Evolutionary conservation across 2,888 invertebrate species (phyloP), one percentile per base, ranked within the genome.

Genomic region (Orchesella flavescens): DNA sequence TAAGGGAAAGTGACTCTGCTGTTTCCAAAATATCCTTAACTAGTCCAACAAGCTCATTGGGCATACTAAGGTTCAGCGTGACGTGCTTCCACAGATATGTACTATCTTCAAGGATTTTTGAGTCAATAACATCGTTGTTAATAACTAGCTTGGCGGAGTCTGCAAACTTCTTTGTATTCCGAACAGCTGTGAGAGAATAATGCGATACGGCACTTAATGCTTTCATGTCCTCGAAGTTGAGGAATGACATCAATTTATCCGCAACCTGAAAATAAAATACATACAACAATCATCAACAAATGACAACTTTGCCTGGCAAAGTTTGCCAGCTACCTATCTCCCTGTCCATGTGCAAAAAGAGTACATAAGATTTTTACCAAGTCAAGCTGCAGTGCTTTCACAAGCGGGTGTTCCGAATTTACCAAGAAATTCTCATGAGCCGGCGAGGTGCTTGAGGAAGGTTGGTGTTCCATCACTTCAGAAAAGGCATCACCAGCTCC

Each of bases 191-290:
- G 1, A 69, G 24, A 34, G 69, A 74, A 5, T 23, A 72, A 19
- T 0, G 21, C 0, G 79, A 79, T 12, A 75, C 75, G 1, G 23
- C 71, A 46, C 78, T 74, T 0, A 79, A 68, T 7, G 53, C 59
- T 57, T 85, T 83, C 72, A 85, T 71, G 53, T 85, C 85, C n/a
- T 73, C 75, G 34, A 85, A 71, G 34, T 55, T 83, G 7, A 85
- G 53, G n/a, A 63, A 34, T 0, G 68, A 57, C 4, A 65, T 10
- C 9, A 85, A 19, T 12, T 75, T 71, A 0, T 85, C 83, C 1
- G 63, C 59, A 23, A 85, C 75, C 85, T 85, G 46, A 0, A 74
- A 59, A n/a, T n/a, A n/a, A n/a, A n/a, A n/a, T 1, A 61, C 1
- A 55, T 34, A 63, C 55, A 15, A 53, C 7, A 19, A 55, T 55